phyloP scores from a whole-genome alignment of 2,797 vertebrate genomes.

The Merluccius polli region DNA sequence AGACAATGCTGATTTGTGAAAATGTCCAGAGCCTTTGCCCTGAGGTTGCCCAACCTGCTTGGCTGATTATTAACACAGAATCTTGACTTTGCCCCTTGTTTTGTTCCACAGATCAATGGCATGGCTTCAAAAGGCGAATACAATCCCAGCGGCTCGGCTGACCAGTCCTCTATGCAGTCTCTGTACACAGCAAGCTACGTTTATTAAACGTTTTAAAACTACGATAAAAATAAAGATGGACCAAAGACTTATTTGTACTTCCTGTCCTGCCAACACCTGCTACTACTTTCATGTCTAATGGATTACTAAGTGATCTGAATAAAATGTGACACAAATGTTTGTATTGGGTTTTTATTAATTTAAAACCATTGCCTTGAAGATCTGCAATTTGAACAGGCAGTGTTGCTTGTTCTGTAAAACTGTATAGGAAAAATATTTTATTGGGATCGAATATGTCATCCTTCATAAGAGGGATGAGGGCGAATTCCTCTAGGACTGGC shows the following conservation, averaged over 20 bases:
- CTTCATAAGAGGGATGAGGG: background rate
- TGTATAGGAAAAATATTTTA: background rate
- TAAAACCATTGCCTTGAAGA: background rate
- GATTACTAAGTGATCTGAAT: background rate
- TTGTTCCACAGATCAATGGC: constrained; percentile 82
- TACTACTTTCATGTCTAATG: too few species aligned
- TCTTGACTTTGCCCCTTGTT: constrained; percentile 52
- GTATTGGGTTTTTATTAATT: background rate
- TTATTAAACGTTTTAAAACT: constrained; percentile 72
- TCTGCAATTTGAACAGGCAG: background rate
- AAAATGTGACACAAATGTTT: constrained; percentile 2
- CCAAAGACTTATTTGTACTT: constrained; percentile 39
- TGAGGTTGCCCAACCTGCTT: constrained; percentile 20
- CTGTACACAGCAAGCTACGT: constrained; percentile 88
- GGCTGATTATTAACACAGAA: constrained; percentile 63
- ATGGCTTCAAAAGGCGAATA: constrained; percentile 91
- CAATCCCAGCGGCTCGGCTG: constrained; percentile 74
- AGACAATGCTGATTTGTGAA: constrained; percentile 5
- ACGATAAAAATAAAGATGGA: constrained; percentile 31
- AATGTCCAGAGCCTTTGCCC: constrained; percentile 14
- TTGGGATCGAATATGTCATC: background rate
- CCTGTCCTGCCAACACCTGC: background rate
- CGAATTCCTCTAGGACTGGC: background rate
- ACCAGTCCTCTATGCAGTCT: constrained; percentile 80
- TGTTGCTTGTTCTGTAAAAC: background rate